Conservation (phyloP, 2,888 invertebrate genomes). For the Mystacides longicornis region DNA sequence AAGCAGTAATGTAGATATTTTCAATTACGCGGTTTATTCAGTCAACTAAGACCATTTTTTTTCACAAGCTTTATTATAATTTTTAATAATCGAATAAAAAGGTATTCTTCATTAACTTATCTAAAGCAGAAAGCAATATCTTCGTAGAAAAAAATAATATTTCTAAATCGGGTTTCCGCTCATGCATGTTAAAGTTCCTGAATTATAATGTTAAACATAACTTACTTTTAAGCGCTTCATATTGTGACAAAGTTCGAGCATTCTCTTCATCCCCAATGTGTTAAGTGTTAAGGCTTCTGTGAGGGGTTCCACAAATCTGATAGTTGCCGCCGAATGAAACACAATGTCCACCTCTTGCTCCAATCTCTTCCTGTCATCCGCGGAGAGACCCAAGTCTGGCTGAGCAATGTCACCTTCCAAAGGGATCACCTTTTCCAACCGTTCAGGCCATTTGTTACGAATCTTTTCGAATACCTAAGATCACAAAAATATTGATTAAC, state of each 20-base stretch:
- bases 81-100: too few species aligned
- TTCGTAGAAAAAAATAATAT: too few species aligned
- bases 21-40: too few species aligned
- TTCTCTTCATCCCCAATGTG: slow-evolving; percentile 77
- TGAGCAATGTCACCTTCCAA: slow-evolving; percentile 71
- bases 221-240: slow-evolving; percentile 68
- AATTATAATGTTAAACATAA: neutral
- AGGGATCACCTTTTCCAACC: slow-evolving; percentile 59
- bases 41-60: too few species aligned
- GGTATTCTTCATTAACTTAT: too few species aligned
- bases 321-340: slow-evolving; percentile 94
- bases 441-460: slow-evolving; percentile 53
- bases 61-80: too few species aligned
- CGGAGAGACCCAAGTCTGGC: slow-evolving; percentile 61
- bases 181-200: neutral
- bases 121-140: too few species aligned
- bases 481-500: too few species aligned
- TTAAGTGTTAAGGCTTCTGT: slow-evolving; percentile 83
- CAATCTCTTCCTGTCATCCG: slow-evolving; percentile 55
- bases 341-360: slow-evolving; percentile 69
- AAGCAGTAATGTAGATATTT: too few species aligned
- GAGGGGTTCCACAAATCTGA: slow-evolving; percentile 87
- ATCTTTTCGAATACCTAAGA: slow-evolving; percentile 63
- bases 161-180: too few species aligned
- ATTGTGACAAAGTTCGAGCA: slow-evolving; percentile 73